Evolutionary conservation across 2,888 invertebrate species (phyloP).

Genomic region (Platycheirus albimanus): DNA sequence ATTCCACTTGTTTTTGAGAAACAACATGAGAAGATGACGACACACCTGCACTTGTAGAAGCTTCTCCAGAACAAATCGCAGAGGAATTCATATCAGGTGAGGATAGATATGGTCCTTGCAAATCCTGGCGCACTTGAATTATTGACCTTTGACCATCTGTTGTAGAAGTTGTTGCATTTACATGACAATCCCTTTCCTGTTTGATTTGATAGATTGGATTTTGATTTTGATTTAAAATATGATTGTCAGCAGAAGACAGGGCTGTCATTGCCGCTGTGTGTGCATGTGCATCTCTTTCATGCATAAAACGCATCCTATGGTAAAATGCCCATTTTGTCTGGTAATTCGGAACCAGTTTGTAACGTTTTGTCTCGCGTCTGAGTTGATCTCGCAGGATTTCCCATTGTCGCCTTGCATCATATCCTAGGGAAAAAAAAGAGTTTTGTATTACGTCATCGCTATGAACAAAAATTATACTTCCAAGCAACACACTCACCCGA

Average conservation of each 20-base stretch:
- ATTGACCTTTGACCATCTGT: constrained; percentile 6
- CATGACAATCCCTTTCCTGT: too few species aligned
- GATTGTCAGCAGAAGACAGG: too few species aligned
- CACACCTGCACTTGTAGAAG: constrained; percentile 35
- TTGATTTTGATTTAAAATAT: too few species aligned
- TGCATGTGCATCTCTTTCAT: neutral
- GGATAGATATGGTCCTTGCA: too few species aligned
- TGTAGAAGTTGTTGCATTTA: too few species aligned
- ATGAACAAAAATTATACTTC: neutral
- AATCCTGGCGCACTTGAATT: constrained; percentile 53
- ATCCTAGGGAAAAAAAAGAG: constrained; percentile 70
- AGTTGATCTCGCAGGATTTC: constrained; percentile 76
- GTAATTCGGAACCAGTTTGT: constrained; percentile 60
- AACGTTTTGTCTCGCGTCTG: constrained; percentile 75
- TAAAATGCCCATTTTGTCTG: constrained; percentile 75
- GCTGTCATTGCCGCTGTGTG: too few species aligned
- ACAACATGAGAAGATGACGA: constrained; percentile 15
- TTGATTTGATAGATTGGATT: too few species aligned
- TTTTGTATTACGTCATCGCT: neutral
- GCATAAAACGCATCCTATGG: neutral
- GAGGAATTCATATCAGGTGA: too few species aligned
- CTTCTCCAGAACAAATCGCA: neutral
- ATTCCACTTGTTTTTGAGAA: neutral
- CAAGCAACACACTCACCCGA: constrained; percentile 38
- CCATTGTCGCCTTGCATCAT: constrained; percentile 75